Conservation (phyloP, 1,140 invertebrate species). For the Drosophila melanogaster region DNA sequence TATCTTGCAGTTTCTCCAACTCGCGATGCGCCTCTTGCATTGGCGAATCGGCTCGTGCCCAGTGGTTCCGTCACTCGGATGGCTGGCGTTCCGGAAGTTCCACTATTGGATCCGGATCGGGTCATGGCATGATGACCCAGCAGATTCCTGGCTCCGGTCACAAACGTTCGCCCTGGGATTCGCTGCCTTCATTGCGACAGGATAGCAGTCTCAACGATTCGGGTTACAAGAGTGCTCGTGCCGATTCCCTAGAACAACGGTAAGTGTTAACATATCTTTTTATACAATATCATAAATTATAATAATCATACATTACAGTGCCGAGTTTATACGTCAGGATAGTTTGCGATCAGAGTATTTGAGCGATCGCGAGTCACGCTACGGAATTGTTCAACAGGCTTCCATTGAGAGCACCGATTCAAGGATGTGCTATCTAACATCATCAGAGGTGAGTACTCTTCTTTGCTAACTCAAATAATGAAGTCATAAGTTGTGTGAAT, state of each 20-base stretch:
- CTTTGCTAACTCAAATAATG: no score
- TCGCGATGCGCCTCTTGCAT: conserved; percentile 92
- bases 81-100: conserved; percentile 93
- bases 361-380: conserved; percentile 94
- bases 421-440: conserved; percentile 95
- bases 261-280: conserved; percentile 72
- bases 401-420: conserved; percentile 97
- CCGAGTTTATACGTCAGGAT: conserved; percentile 94
- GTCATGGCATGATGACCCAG: conserved; percentile 83
- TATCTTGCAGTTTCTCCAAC: conserved; percentile 85
- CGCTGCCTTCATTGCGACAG: conserved; percentile 91
- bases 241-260: conserved; percentile 94
- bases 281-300: not conserved
- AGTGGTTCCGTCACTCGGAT: conserved; percentile 94
- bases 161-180: conserved; percentile 93
- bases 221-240: conserved; percentile 93
- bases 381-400: conserved; percentile 95
- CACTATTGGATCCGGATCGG: conserved; percentile 87
- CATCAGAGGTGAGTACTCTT: conserved; percentile 93
- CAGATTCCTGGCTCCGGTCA: conserved; percentile 84
- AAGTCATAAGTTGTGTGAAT: conserved; percentile 16
- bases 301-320: conserved; percentile 86
- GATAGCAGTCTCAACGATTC: conserved; percentile 93
- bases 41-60: conserved; percentile 92
- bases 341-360: conserved; percentile 95